These are phyloP conservation scores for Molanna angustata DNA, from an alignment of 2,888 invertebrate species.

Conservation along the genomic window DNA sequence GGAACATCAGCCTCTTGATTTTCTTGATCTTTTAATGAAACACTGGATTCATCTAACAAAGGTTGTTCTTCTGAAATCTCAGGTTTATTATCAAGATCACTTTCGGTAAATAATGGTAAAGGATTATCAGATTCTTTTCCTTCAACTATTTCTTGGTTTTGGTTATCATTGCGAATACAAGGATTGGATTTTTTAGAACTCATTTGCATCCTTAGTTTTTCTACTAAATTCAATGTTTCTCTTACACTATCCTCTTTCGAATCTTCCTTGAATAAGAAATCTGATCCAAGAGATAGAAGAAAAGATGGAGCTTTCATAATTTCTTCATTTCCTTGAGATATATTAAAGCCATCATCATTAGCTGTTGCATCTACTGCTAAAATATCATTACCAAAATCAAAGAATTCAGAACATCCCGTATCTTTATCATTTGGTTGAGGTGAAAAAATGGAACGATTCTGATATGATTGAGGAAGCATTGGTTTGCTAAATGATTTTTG, in stretches of 20 bases:
- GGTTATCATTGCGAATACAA: conserved; percentile 52
- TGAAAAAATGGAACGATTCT: conserved; percentile 67
- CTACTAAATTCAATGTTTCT: conserved; percentile 80
- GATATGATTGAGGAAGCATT: conserved; percentile 37
- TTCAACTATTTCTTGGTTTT: conserved; percentile 43
- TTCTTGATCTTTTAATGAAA: neutral
- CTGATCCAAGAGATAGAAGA: conserved; percentile 61
- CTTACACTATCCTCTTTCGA: conserved; percentile 78
- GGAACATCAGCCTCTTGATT: neutral
- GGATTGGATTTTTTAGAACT: conserved; percentile 62
- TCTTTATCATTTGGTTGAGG: conserved; percentile 62
- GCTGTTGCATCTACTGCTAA: conserved; percentile 59
- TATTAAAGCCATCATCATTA: conserved; percentile 62
- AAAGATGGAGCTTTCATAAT: conserved; percentile 56
- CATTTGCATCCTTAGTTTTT: conserved; percentile 74
- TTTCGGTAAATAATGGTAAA: conserved; percentile 16
- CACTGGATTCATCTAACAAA: conserved; percentile 35
- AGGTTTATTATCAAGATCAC: conserved; percentile 13
- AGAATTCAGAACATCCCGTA: conserved; percentile 58
- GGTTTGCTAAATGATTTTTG: conserved; percentile 45
- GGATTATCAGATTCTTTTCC: conserved; percentile 23
- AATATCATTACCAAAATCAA: conserved; percentile 62
- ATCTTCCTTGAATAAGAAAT: conserved; percentile 71
- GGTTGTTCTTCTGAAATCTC: conserved; percentile 37
- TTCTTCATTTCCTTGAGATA: conserved; percentile 60